phyloP scores from a whole-genome alignment of 2,113 vertebrate species.

The Ochotona princeps region DNA sequence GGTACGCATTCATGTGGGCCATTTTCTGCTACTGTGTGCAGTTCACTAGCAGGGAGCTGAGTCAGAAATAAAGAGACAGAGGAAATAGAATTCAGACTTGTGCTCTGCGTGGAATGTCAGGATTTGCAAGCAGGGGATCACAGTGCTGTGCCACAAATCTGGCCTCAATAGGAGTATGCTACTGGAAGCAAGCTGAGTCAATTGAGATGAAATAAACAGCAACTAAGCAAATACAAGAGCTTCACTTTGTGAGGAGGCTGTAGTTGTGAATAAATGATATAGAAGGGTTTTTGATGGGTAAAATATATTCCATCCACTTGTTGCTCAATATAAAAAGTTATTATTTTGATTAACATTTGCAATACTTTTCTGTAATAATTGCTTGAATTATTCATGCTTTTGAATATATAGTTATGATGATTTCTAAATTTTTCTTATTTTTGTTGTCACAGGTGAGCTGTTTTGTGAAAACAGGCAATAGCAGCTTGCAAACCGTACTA shows the following conservation, averaged over 20 bases:
- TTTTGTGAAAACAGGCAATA: background rate
- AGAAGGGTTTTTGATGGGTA: background rate
- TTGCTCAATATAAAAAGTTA: background rate
- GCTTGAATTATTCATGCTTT: slow-evolving; percentile 19
- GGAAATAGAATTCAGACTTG: too few relatives aligned
- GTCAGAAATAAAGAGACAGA: too few relatives aligned
- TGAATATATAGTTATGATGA: background rate
- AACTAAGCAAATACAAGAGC: background rate
- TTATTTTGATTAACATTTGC: background rate
- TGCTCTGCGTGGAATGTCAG: too few relatives aligned
- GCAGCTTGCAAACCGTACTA: background rate
- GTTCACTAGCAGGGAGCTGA: too few relatives aligned
- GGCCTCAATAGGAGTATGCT: background rate
- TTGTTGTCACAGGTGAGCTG: background rate
- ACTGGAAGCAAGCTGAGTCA: background rate
- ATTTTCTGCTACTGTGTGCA: too few relatives aligned
- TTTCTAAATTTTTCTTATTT: background rate
- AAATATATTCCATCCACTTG: background rate
- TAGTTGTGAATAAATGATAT: background rate
- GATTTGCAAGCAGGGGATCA: too few relatives aligned
- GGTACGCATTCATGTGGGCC: too few relatives aligned
- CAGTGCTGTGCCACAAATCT: too few relatives aligned
- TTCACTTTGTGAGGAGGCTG: background rate
- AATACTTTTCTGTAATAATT: background rate
- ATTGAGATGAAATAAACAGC: background rate